Percentiles rank a stretch among this genome's conserved stretches.
These are phyloP conservation scores for Leuciscus idus DNA, from an alignment of 2,113 vertebrate genomes.

Conservation along the genomic window DNA sequence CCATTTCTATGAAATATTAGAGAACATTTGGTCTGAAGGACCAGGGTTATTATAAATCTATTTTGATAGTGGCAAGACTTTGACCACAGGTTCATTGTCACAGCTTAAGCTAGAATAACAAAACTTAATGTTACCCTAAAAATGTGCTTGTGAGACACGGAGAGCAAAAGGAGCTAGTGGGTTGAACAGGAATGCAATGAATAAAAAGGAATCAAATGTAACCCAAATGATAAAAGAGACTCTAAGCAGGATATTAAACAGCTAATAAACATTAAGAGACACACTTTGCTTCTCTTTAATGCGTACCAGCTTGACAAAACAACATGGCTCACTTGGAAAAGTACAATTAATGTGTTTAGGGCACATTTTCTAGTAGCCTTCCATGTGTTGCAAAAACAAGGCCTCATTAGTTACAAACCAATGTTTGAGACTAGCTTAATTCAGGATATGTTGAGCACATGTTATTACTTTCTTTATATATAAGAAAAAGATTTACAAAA, in stretches of 20 bases:
- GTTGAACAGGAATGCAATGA: conserved; percentile 42
- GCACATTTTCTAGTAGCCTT: conserved; percentile 18
- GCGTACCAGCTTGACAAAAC: conserved; percentile 60
- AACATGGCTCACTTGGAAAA: conserved; percentile 23
- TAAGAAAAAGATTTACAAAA: no score
- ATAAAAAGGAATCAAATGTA: conserved; percentile 62
- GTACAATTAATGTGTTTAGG: neutral
- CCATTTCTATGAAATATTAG: neutral
- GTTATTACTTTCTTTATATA: neutral
- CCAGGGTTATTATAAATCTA: neutral
- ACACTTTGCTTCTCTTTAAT: conserved; percentile 65
- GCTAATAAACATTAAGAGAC: conserved; percentile 74
- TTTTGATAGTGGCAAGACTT: neutral
- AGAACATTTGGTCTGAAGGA: neutral
- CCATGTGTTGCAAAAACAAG: conserved; percentile 27
- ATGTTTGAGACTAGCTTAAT: conserved; percentile 14
- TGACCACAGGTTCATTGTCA: conserved; percentile 29
- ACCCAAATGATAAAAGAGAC: conserved; percentile 66
- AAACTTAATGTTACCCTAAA: conserved; percentile 18
- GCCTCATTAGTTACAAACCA: conserved; percentile 3
- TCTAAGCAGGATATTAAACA: conserved; percentile 79
- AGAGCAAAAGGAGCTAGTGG: conserved; percentile 48
- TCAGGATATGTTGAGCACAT: conserved; percentile 2
- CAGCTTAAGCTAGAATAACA: conserved; percentile 27
- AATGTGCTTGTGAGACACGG: conserved; percentile 13